These are phyloP conservation scores for Sminthopsis crassicaudata DNA, from an alignment of 2,113 vertebrate genomes.

Conservation along the genomic window DNA sequence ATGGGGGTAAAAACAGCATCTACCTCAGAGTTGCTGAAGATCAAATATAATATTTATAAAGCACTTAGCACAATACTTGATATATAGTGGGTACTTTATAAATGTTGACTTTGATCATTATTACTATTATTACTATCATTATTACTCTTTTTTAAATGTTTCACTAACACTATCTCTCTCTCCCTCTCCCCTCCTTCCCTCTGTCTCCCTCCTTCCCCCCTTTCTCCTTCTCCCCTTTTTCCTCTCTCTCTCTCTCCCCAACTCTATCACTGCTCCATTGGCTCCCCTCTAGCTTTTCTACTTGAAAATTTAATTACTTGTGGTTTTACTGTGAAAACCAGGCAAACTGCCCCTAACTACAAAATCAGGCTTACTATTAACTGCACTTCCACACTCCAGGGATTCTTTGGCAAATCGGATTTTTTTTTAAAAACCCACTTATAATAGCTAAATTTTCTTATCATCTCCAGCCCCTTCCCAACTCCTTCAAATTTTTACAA, in stretches of 20 bases:
- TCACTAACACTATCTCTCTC: not conserved
- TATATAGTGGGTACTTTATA: not conserved
- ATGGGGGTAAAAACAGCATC: not conserved
- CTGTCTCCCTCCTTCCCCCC: too few relatives aligned
- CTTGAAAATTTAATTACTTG: not conserved
- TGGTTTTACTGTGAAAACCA: slow-evolving; percentile 23
- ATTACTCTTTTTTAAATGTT: not conserved
- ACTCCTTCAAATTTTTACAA: too few relatives aligned
- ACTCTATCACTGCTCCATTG: not conserved
- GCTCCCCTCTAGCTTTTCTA: not conserved
- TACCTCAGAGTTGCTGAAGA: not conserved
- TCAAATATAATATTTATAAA: not conserved
- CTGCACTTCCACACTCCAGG: slow-evolving; percentile 8
- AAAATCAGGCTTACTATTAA: not conserved
- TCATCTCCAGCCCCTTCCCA: not conserved
- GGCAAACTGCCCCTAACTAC: not conserved
- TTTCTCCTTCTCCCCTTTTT: too few relatives aligned
- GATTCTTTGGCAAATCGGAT: not conserved
- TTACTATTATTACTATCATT: not conserved
- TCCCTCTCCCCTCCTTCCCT: too few relatives aligned
- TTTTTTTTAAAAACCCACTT: not conserved
- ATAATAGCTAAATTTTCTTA: not conserved
- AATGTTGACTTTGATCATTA: not conserved
- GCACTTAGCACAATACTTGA: not conserved
- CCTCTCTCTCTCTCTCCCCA: not conserved